phyloP scores from a whole-genome alignment of 2,113 vertebrate species.

The Saccopteryx leptura region DNA sequence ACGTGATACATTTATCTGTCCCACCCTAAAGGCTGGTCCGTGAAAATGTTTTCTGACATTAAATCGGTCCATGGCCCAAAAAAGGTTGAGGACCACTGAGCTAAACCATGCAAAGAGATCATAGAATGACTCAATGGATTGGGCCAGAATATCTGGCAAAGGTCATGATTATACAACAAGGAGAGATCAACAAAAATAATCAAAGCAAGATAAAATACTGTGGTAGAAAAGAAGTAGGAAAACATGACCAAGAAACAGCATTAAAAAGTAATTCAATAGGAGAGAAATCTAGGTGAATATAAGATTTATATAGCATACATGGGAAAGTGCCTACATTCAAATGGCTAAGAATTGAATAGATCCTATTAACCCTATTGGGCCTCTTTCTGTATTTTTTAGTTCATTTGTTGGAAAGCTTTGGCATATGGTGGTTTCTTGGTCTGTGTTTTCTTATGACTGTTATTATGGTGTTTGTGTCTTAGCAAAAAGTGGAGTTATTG shows the following conservation, averaged over 20 bases:
- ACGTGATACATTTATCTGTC: no score
- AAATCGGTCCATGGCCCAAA: no score
- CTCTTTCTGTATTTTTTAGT: neutral
- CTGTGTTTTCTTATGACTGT: neutral
- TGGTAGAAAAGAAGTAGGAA: neutral
- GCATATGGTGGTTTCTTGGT: neutral
- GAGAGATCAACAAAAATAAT: neutral
- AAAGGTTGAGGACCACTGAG: no score
- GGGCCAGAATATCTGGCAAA: neutral
- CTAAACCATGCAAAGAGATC: neutral
- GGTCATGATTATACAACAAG: neutral
- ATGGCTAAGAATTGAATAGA: neutral
- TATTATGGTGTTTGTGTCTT: neutral
- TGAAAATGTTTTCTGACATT: no score
- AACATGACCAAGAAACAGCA: neutral
- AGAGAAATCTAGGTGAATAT: neutral
- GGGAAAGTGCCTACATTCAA: neutral
- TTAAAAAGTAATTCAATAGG: neutral
- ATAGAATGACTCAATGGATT: neutral
- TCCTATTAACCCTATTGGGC: accelerated
- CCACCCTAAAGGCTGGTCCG: no score
- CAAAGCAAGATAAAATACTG: neutral
- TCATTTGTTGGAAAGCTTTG: neutral
- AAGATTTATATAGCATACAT: neutral
- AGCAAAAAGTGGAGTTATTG: neutral